Evolutionary conservation across 2,113 vertebrate genomes (phyloP).

Genomic region (Percina caprodes): DNA sequence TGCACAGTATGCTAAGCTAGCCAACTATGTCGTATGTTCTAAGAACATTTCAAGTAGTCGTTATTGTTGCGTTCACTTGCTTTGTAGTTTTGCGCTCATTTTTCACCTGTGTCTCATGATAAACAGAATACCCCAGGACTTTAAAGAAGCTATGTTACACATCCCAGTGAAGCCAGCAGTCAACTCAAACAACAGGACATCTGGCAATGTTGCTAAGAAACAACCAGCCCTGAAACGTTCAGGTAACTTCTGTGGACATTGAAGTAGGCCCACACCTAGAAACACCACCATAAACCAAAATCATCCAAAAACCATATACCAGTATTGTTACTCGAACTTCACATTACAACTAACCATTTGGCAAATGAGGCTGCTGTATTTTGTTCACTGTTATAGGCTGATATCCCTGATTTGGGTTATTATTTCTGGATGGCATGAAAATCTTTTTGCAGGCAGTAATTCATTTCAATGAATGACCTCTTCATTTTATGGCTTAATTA

Average conservation of each 20-base stretch:
- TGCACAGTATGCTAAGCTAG: constrained; percentile 5
- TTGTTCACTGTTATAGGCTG: background rate
- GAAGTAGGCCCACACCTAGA: background rate
- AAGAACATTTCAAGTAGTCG: too few species aligned
- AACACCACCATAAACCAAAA: too few species aligned
- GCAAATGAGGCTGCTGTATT: background rate
- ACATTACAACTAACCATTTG: background rate
- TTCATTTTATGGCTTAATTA: background rate
- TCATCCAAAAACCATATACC: too few species aligned
- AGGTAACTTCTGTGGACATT: constrained; percentile 20
- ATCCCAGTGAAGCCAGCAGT: background rate
- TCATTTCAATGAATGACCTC: background rate
- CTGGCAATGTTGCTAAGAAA: background rate
- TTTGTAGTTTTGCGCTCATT: background rate
- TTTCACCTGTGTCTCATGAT: background rate
- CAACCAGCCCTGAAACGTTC: background rate
- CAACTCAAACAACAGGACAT: background rate
- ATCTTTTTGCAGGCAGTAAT: background rate
- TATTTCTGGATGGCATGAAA: background rate
- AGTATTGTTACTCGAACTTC: background rate
- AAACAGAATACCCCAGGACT: constrained; percentile 42
- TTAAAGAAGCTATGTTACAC: constrained; percentile 55
- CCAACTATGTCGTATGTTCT: too few species aligned
- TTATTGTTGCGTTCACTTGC: background rate
- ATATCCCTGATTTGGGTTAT: background rate